Conservation (phyloP, 2,113 vertebrate genomes). For the Cyanoderma ruficeps region DNA sequence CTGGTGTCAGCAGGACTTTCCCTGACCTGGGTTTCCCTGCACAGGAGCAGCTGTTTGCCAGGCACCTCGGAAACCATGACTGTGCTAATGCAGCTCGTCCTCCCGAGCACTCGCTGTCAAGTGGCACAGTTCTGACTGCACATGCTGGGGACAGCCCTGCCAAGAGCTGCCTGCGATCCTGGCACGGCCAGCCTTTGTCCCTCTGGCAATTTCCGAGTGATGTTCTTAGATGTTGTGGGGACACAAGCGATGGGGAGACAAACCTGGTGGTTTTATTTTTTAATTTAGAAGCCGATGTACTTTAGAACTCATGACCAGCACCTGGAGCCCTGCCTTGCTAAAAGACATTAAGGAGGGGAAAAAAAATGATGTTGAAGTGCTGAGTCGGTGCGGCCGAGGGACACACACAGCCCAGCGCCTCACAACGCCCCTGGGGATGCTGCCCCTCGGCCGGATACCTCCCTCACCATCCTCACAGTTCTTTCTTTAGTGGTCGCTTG, state of each 20-base stretch:
- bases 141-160: neutral
- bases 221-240: fast-evolving
- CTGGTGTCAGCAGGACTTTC: neutral
- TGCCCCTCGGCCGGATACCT: neutral
- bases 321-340: neutral
- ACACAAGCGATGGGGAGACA: neutral
- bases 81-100: neutral
- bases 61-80: neutral
- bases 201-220: neutral
- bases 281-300: neutral
- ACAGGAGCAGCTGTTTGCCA: neutral
- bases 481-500: too few relatives aligned
- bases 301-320: neutral
- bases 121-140: neutral
- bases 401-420: neutral
- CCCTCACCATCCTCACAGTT: neutral
- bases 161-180: neutral
- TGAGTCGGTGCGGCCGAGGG: neutral
- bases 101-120: neutral
- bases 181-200: neutral
- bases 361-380: neutral
- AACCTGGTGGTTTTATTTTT: neutral
- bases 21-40: neutral
- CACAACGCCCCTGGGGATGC: neutral
- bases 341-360: neutral